Evolutionary conservation across 2,113 vertebrate species (phyloP).

Genomic region (Drymodes brunneopygia): DNA sequence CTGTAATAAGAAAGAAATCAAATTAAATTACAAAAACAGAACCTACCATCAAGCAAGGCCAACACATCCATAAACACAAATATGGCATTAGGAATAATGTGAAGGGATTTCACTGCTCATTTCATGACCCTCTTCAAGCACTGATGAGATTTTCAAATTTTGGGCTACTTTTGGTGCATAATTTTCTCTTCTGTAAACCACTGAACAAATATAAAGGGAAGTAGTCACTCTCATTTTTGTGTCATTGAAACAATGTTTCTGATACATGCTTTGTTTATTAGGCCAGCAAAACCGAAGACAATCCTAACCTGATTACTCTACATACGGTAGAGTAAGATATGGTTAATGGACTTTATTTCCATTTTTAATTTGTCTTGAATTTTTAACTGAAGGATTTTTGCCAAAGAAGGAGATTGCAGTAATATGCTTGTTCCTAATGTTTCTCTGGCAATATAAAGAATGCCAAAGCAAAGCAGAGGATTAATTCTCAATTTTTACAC

Average conservation of each 20-base stretch:
- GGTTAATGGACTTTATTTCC: not conserved
- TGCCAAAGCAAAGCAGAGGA: not conserved
- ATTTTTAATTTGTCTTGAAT: not conserved
- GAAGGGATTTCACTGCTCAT: not conserved
- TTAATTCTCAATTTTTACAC: not conserved
- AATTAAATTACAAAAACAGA: conserved; percentile 4
- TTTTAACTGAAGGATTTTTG: not conserved
- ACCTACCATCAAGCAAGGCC: not conserved
- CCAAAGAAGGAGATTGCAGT: not conserved
- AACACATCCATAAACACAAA: not conserved
- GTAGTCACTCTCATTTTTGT: not conserved
- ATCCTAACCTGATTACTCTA: not conserved
- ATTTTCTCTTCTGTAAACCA: not conserved
- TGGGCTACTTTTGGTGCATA: not conserved
- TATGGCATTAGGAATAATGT: not conserved
- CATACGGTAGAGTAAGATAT: not conserved
- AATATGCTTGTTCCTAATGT: not conserved
- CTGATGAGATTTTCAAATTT: not conserved
- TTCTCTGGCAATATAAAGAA: not conserved
- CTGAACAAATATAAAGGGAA: not conserved
- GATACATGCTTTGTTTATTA: not conserved
- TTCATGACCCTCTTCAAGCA: not conserved
- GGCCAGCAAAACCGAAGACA: not conserved
- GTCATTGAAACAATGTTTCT: not conserved
- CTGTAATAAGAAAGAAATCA: not conserved